Evolutionary conservation across 2,797 vertebrate species (phyloP).

Genomic region (Gymnothorax javanicus): DNA sequence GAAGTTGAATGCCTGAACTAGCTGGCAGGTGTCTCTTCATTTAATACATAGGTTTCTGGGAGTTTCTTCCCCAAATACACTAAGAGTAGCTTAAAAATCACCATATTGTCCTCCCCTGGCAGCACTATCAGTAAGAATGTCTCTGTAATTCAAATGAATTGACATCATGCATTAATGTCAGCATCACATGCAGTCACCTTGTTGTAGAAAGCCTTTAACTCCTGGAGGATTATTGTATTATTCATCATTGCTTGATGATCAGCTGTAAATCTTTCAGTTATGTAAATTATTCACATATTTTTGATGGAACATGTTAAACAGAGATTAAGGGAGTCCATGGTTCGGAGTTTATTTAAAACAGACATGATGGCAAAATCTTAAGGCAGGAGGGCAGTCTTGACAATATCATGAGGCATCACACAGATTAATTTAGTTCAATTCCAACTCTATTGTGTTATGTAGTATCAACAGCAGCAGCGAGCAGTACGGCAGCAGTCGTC

Average conservation of each 20-base stretch:
- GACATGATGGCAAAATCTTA: too few species aligned
- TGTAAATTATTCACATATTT: too few species aligned
- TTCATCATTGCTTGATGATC: neutral
- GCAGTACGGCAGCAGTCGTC: conserved; percentile 65
- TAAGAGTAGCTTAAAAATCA: neutral
- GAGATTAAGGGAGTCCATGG: too few species aligned
- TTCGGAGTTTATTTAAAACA: too few species aligned
- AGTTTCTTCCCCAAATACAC: neutral
- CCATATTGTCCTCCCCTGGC: neutral
- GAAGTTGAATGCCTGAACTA: too few species aligned
- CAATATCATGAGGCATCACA: neutral
- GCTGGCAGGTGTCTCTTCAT: too few species aligned
- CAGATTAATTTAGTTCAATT: neutral
- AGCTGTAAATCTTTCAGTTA: too few species aligned
- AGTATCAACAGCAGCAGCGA: conserved; percentile 72
- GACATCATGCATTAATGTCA: neutral
- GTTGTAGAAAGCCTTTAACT: neutral
- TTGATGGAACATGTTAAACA: too few species aligned
- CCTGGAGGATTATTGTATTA: neutral
- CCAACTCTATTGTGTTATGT: conserved; percentile 36
- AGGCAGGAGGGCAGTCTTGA: too few species aligned
- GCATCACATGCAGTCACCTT: neutral
- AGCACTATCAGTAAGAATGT: neutral
- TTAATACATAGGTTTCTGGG: neutral
- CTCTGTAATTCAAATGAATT: neutral